These are phyloP conservation scores for Aleiodes sp. DNA, from an alignment of 1,140 invertebrate species.

Conservation along the genomic window DNA sequence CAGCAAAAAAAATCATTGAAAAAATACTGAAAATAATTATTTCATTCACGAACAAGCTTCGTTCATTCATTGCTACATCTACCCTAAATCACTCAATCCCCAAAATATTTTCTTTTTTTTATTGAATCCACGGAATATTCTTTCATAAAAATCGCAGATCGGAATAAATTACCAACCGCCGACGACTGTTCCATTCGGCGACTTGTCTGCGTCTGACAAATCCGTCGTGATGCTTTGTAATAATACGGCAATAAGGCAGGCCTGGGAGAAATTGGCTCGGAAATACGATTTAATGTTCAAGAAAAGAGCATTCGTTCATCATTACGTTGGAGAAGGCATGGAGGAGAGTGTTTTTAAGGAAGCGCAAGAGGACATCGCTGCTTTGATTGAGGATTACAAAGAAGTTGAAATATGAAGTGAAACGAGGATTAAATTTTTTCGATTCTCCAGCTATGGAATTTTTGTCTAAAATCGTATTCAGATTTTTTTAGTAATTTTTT, in stretches of 20 bases:
- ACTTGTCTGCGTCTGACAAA: constrained; percentile 71
- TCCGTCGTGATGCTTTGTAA: constrained; percentile 82
- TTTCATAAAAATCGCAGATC: constrained; percentile 63
- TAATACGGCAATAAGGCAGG: constrained; percentile 78
- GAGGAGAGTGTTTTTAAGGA: constrained; percentile 79
- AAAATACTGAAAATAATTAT: too few relatives aligned
- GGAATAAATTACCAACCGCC: constrained; percentile 79
- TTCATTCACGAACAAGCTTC: too few relatives aligned
- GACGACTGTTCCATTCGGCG: constrained; percentile 77
- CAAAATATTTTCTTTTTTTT: too few relatives aligned
- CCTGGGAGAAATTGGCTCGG: constrained; percentile 74
- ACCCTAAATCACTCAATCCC: too few relatives aligned
- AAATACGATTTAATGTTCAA: constrained; percentile 80
- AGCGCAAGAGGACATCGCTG: constrained; percentile 76
- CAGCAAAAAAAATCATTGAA: too few relatives aligned
- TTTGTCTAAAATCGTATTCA: neutral
- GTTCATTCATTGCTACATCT: too few relatives aligned
- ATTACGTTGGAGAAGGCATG: constrained; percentile 83
- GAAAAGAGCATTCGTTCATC: constrained; percentile 81
- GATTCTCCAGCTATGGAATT: neutral
- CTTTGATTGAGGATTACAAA: constrained; percentile 75
- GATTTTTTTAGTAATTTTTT: neutral
- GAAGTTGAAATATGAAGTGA: constrained; percentile 51
- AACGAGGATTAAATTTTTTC: too few relatives aligned
- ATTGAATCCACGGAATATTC: too few relatives aligned